phyloP scores from a whole-genome alignment of 2,113 vertebrate species.

The Oxygymnocypris stewartii region DNA sequence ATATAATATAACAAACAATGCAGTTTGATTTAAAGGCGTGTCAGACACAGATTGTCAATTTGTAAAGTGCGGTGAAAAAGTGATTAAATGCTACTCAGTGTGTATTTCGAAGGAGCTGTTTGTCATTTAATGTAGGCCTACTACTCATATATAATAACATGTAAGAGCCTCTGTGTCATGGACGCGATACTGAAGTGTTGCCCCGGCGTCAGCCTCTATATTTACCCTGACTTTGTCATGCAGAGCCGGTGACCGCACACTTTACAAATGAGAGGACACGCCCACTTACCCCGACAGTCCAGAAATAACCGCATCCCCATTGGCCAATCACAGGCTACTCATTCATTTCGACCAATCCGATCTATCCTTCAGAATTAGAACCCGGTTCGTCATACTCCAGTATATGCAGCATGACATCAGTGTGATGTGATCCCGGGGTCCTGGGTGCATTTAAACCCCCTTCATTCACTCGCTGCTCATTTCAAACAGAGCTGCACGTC shows the following conservation, averaged over 20 bases:
- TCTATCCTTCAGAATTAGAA: conserved; percentile 52
- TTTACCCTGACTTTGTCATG: conserved; percentile 9
- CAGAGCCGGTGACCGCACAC: conserved; percentile 5
- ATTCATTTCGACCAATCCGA: conserved; percentile 27
- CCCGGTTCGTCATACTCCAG: conserved; percentile 74
- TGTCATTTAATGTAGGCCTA: no score
- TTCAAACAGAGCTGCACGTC: conserved; percentile 50
- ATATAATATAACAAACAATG: not conserved
- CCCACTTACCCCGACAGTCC: not conserved
- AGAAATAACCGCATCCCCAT: conserved; percentile 37
- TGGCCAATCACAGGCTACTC: conserved; percentile 69
- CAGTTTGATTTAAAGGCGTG: not conserved
- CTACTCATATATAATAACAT: not conserved
- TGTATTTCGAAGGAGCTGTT: no score
- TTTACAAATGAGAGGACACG: conserved; percentile 23
- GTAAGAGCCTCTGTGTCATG: not conserved
- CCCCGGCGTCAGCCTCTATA: conserved; percentile 22
- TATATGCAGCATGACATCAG: conserved; percentile 67
- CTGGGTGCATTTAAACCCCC: conserved; percentile 71
- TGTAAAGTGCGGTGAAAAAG: no score
- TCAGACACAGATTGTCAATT: no score
- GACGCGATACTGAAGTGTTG: not conserved
- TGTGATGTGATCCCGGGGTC: conserved; percentile 60
- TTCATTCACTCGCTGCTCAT: conserved; percentile 57
- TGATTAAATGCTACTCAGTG: no score